Evolutionary conservation across 23 tunicate species (phyloP).

Genomic region (Halocynthia roretzi): DNA sequence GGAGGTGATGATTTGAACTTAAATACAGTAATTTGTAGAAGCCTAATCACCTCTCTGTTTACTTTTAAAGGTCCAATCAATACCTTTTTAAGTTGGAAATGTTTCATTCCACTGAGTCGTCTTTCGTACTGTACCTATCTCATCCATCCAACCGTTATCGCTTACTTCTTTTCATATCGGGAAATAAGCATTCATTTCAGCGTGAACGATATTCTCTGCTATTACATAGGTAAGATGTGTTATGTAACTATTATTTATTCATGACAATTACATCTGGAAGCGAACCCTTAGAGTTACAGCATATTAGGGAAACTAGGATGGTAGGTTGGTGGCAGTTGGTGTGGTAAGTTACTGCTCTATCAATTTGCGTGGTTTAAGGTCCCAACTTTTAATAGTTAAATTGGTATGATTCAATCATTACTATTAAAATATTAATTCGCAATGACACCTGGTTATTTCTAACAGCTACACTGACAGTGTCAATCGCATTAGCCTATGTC

Average conservation of each 20-base stretch:
- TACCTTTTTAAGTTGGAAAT: slow-evolving; percentile 19
- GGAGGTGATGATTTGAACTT: slow-evolving; percentile 46
- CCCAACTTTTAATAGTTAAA: no score
- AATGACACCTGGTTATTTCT: no score
- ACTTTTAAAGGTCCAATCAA: slow-evolving; percentile 12
- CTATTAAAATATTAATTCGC: no score
- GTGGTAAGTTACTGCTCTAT: no score
- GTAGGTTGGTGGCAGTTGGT: background rate
- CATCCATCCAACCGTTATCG: slow-evolving; percentile 11
- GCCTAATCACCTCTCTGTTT: background rate
- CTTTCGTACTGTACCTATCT: slow-evolving; percentile 21
- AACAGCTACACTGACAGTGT: background rate
- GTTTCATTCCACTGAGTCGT: slow-evolving; percentile 26
- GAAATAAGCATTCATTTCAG: slow-evolving; percentile 18
- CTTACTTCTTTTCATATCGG: background rate
- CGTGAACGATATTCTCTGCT: background rate
- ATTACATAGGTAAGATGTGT: slow-evolving; percentile 5
- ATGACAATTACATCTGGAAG: background rate
- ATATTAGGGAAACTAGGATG: no score
- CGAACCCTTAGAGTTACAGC: no score
- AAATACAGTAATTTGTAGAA: no score
- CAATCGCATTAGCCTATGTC: slow-evolving; percentile 12
- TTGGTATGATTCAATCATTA: no score
- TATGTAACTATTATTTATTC: background rate
- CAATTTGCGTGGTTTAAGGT: no score